Percentiles rank a stretch among this genome's conserved stretches.
Evolutionary conservation across 2,113 vertebrate genomes (phyloP).

Genomic region (Maccullochella peelii): DNA sequence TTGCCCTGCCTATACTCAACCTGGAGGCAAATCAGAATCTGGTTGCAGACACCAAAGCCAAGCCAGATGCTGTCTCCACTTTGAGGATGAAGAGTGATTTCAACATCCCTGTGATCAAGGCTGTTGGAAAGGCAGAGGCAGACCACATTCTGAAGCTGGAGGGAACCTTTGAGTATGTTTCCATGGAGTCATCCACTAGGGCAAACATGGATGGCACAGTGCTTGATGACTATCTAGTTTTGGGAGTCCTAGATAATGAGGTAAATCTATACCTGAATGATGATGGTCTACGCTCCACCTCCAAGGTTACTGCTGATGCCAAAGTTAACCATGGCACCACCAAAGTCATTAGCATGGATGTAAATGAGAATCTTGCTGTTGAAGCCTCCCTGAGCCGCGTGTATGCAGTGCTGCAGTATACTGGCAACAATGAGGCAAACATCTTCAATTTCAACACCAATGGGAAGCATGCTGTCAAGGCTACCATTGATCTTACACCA

Average conservation of each 20-base stretch:
- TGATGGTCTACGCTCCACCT: conserved; percentile 84
- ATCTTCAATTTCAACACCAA: conserved; percentile 75
- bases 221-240: conserved; percentile 77
- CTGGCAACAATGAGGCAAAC: conserved; percentile 80
- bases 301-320: conserved; percentile 82
- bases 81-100: conserved; percentile 85
- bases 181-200: conserved; percentile 84
- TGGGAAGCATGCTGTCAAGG: conserved; percentile 84
- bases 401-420: conserved; percentile 86
- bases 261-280: conserved; percentile 86
- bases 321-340: conserved; percentile 73
- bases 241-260: conserved; percentile 86
- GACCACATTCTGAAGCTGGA: conserved; percentile 87
- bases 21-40: conserved; percentile 89
- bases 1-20: conserved; percentile 81
- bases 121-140: conserved; percentile 81
- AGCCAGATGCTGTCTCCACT: conserved; percentile 83
- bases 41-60: conserved; percentile 86
- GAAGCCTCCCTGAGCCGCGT: conserved; percentile 85
- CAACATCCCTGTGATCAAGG: conserved; percentile 79
- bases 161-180: conserved; percentile 84
- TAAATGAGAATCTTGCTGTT: conserved; percentile 87
- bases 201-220: conserved; percentile 84
- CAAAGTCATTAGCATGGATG: conserved; percentile 83
- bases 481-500: conserved; percentile 85